A percentile compares a stretch with the other conserved stretches of the same genome.
These are phyloP conservation scores for Hydropsyche betteni DNA, from an alignment of 2,888 invertebrate genomes.

Conservation along the genomic window DNA sequence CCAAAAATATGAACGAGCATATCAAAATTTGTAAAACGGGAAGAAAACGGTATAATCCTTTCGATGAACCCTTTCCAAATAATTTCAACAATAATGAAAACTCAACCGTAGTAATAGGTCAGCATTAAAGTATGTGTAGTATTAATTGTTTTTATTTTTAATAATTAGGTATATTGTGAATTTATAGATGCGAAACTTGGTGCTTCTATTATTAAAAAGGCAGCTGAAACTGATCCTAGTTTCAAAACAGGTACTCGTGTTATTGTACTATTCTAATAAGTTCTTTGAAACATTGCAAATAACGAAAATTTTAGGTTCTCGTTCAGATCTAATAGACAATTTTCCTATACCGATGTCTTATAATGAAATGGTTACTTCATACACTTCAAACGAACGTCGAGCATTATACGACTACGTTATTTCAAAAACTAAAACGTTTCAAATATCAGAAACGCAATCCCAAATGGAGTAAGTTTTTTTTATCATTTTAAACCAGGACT, in stretches of 20 bases:
- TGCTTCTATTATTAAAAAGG: constrained; percentile 35
- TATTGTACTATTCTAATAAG: background rate
- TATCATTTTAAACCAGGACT: background rate
- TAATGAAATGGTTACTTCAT: constrained; percentile 54
- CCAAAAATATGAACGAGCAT: constrained; percentile 21
- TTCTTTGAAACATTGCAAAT: too few species aligned
- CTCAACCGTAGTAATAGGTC: constrained; percentile 21
- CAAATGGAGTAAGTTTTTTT: background rate
- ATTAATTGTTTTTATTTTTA: background rate
- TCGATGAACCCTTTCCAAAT: constrained; percentile 12
- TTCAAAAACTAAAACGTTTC: constrained; percentile 55
- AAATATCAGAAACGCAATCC: constrained; percentile 53
- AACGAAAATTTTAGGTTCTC: background rate
- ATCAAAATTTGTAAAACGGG: background rate
- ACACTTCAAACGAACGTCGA: constrained; percentile 66
- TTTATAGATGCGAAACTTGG: constrained; percentile 39
- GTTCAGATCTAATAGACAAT: background rate
- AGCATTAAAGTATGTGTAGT: background rate
- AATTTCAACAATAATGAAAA: background rate
- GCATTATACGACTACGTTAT: constrained; percentile 67
- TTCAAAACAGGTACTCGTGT: constrained; percentile 34
- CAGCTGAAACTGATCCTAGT: constrained; percentile 32
- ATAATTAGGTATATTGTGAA: constrained; percentile 2
- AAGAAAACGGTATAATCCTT: background rate
- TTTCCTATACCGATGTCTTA: constrained; percentile 32